Evolutionary conservation across 2,888 invertebrate genomes (phyloP).

Genomic region (Meiosimyza platycephala): DNA sequence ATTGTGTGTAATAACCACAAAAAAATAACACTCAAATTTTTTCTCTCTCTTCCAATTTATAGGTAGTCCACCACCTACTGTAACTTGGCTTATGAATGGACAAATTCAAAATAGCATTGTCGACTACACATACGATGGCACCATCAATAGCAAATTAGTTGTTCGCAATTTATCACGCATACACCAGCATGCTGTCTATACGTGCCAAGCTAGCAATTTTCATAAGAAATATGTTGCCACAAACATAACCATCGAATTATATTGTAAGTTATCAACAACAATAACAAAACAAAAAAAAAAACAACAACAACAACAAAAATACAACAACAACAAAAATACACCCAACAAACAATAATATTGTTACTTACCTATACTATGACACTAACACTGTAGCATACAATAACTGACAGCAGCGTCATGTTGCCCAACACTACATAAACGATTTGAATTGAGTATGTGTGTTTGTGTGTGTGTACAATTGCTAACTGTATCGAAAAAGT

Average conservation of each 20-base stretch:
- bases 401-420: too few species aligned
- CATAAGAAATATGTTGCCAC: conserved; percentile 73
- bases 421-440: too few species aligned
- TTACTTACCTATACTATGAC: too few species aligned
- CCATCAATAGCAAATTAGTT: conserved; percentile 73
- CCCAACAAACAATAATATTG: too few species aligned
- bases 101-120: conserved; percentile 66
- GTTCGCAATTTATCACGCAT: conserved; percentile 74
- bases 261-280: conserved; percentile 71
- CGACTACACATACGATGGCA: conserved; percentile 66
- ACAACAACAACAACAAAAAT: background rate
- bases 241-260: conserved; percentile 79
- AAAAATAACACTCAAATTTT: too few species aligned
- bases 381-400: too few species aligned
- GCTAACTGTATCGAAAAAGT: background rate
- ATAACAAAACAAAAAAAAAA: background rate
- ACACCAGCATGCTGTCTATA: conserved; percentile 80
- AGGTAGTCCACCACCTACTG: conserved; percentile 80
- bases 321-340: background rate
- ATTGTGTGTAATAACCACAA: background rate
- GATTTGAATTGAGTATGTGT: conserved; percentile 4
- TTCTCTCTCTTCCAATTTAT: conserved; percentile 45
- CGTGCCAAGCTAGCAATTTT: conserved; percentile 81
- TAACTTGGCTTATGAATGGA: conserved; percentile 82
- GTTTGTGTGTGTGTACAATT: background rate